Conservation (phyloP, 2,797 vertebrate species). For the Crocidura indochinensis region DNA sequence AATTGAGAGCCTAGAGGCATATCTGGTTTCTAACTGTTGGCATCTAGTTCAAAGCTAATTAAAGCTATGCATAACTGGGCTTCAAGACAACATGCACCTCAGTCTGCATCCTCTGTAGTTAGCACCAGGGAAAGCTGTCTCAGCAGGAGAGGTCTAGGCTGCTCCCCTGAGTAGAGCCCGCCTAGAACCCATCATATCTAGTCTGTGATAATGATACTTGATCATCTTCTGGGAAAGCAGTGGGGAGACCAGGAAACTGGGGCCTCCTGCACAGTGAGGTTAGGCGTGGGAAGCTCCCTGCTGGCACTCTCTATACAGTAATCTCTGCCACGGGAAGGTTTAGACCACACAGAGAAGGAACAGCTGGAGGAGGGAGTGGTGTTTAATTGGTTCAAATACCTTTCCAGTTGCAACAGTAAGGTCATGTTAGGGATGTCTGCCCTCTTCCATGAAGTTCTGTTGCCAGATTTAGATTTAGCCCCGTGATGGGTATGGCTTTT, state of each 20-base stretch:
- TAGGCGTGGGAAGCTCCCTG: fast-evolving
- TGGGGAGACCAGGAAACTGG: neutral
- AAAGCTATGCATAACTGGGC: neutral
- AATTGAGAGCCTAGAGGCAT: neutral
- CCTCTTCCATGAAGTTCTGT: conserved; percentile 72
- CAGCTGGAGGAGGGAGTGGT: too few species aligned
- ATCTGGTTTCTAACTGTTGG: neutral
- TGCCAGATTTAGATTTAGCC: conserved; percentile 65
- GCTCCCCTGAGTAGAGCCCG: neutral
- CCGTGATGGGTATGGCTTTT: conserved; percentile 61
- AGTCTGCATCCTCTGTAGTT: neutral
- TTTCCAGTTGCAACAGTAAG: too few species aligned
- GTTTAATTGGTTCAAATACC: too few species aligned
- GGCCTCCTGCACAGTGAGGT: too few species aligned
- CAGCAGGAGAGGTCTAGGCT: neutral
- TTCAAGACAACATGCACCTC: too few species aligned
- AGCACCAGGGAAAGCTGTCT: neutral
- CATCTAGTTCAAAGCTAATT: neutral
- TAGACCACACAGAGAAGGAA: neutral
- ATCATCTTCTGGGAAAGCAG: too few species aligned
- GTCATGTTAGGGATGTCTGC: too few species aligned
- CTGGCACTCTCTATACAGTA: fast-evolving
- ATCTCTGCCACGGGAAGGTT: neutral
- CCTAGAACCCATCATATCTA: neutral
- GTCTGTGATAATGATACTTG: neutral